A percentile compares a stretch with the other conserved stretches of the same genome.
Conservation (phyloP, 1,140 invertebrate genomes). For the Himalopsyche phryganea region DNA sequence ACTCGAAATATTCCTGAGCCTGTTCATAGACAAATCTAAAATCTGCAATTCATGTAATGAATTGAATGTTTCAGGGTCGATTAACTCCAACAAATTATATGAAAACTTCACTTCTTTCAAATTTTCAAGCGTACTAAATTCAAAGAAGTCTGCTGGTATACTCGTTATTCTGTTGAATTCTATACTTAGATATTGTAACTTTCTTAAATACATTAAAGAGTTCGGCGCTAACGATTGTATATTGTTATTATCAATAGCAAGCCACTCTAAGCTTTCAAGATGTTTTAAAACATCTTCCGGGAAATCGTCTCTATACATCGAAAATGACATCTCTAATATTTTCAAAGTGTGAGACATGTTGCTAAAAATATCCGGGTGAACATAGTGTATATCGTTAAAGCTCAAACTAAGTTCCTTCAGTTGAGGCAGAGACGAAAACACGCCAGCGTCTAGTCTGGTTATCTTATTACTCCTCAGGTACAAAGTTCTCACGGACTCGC, state of each 20-base stretch:
- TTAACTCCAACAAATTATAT: conserved; percentile 64
- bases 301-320: conserved; percentile 73
- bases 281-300: conserved; percentile 68
- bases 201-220: conserved; percentile 57
- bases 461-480: conserved; percentile 82
- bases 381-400: conserved; percentile 78
- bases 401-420: conserved; percentile 83
- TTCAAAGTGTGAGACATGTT: conserved; percentile 71
- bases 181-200: conserved; percentile 79
- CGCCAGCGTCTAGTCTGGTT: conserved; percentile 65
- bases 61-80: conserved; percentile 63
- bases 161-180: conserved; percentile 75
- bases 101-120: conserved; percentile 73
- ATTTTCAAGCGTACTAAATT: conserved; percentile 65
- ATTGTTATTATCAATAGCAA: conserved; percentile 86
- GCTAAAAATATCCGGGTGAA: conserved; percentile 72
- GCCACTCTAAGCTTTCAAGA: conserved; percentile 72
- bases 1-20: conserved; percentile 57
- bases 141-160: conserved; percentile 63
- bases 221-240: conserved; percentile 67
- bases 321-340: conserved; percentile 81
- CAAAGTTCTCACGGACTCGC: conserved; percentile 74
- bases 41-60: conserved; percentile 63
- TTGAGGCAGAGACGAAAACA: conserved; percentile 66
- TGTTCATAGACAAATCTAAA: conserved; percentile 68